Conservation (phyloP, 2,888 invertebrate genomes). For the Drosophila paramelanica region DNA sequence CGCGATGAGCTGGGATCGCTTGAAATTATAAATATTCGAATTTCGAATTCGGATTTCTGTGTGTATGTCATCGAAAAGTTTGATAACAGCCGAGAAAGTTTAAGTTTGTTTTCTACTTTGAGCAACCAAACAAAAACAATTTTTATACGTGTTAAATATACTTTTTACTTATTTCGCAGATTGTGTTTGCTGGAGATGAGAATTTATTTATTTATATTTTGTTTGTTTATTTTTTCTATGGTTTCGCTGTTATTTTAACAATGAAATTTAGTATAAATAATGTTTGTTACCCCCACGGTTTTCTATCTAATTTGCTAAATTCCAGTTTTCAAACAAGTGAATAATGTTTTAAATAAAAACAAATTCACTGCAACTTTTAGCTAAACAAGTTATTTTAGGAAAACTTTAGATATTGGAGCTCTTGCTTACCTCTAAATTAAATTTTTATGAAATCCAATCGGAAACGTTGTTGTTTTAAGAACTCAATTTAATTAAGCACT, state of each 20-base stretch:
- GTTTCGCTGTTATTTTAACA: not conserved
- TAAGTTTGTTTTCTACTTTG: conserved; percentile 20
- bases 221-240: not conserved
- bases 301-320: not conserved
- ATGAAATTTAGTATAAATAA: not conserved
- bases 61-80: conserved; percentile 41
- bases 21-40: conserved; percentile 43
- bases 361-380: not conserved
- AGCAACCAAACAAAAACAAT: conserved; percentile 15
- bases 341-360: too few relatives aligned
- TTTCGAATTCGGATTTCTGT: conserved; percentile 27
- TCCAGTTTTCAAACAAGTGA: not conserved
- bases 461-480: conserved; percentile 1
- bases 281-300: not conserved
- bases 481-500: conserved; percentile 35
- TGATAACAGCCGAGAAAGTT: conserved; percentile 59
- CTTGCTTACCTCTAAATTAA: conserved; percentile 47
- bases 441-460: conserved; percentile 52
- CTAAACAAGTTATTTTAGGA: not conserved
- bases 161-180: conserved; percentile 5
- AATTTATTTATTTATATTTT: not conserved
- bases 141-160: not conserved
- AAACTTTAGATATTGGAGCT: not conserved
- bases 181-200: not conserved
- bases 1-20: conserved; percentile 51